Conservation (phyloP, 2,888 invertebrate genomes). For the Ligdia adustata region DNA sequence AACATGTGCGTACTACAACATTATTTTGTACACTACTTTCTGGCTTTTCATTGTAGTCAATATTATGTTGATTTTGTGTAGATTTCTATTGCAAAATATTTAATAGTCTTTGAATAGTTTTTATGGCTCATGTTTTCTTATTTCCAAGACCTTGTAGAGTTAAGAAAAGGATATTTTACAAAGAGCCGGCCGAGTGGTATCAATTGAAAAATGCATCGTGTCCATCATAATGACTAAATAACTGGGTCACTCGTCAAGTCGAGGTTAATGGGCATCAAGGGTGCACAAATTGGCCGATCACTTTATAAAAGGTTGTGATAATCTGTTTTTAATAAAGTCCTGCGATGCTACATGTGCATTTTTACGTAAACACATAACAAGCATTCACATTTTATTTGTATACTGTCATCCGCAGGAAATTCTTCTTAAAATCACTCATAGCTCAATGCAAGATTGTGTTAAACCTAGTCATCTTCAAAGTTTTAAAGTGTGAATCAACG, state of each 20-base stretch:
- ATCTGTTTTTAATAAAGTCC: conserved; percentile 18
- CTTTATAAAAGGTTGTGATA: conserved; percentile 14
- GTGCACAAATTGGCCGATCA: conserved; percentile 35
- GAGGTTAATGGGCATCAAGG: conserved; percentile 61
- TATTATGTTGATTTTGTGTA: not conserved
- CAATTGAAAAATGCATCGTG: conserved; percentile 57
- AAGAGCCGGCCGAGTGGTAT: conserved; percentile 41
- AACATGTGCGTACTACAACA: not conserved
- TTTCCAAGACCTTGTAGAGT: conserved; percentile 23
- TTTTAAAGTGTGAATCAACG: conserved; percentile 20
- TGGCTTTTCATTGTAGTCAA: too few relatives aligned
- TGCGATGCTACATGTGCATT: not conserved
- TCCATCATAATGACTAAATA: conserved; percentile 53
- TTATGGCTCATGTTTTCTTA: not conserved
- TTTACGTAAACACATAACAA: not conserved
- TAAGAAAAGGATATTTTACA: conserved; percentile 36
- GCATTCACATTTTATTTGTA: not conserved
- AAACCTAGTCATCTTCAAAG: conserved; percentile 26
- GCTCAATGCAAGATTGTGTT: conserved; percentile 15
- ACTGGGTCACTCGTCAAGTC: conserved; percentile 51
- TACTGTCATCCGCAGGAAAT: not conserved
- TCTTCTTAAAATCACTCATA: not conserved
- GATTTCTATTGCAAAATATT: not conserved
- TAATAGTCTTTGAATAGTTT: not conserved
- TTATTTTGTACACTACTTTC: too few relatives aligned